Conservation (phyloP, 1,140 invertebrate species). For the Drosophila tsacasi region DNA sequence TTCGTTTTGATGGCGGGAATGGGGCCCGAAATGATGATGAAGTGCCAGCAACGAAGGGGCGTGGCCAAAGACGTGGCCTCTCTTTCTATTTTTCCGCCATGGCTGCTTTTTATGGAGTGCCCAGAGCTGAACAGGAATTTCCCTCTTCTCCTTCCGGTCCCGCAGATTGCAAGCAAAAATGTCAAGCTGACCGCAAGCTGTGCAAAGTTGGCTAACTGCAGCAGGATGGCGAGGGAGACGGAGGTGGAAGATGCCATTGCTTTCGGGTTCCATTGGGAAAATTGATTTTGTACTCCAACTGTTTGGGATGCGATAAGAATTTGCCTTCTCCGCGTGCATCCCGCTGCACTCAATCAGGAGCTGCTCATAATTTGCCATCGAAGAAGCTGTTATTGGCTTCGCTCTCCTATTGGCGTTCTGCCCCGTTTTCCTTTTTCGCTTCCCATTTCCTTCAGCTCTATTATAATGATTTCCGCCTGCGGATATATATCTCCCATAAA, state of each 20-base stretch:
- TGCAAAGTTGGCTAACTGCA: slow-evolving; percentile 47
- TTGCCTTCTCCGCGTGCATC: slow-evolving; percentile 41
- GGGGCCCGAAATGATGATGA: slow-evolving; percentile 72
- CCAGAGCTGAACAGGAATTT: slow-evolving; percentile 66
- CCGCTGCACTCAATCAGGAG: slow-evolving; percentile 52
- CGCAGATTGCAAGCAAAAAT: slow-evolving; percentile 54
- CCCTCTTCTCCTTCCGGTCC: slow-evolving; percentile 14
- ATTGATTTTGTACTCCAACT: slow-evolving; percentile 69
- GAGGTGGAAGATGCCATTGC: slow-evolving; percentile 12
- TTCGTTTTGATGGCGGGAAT: slow-evolving; percentile 72
- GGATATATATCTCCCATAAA: slow-evolving; percentile 62
- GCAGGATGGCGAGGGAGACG: neutral
- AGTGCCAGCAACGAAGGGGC: slow-evolving; percentile 60
- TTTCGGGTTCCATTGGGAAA: slow-evolving; percentile 46
- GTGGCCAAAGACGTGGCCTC: slow-evolving; percentile 34
- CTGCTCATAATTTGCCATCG: slow-evolving; percentile 55
- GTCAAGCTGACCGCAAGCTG: slow-evolving; percentile 71
- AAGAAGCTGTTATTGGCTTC: slow-evolving; percentile 36
- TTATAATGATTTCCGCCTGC: slow-evolving; percentile 52
- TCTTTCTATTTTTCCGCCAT: slow-evolving; percentile 24
- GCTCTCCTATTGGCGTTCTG: neutral
- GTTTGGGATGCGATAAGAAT: slow-evolving; percentile 64
- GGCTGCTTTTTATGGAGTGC: slow-evolving; percentile 67
- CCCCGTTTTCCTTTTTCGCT: slow-evolving; percentile 14
- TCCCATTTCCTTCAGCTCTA: slow-evolving; percentile 31